Evolutionary conservation across 2,113 vertebrate genomes (phyloP).

Genomic region (Pica pica): DNA sequence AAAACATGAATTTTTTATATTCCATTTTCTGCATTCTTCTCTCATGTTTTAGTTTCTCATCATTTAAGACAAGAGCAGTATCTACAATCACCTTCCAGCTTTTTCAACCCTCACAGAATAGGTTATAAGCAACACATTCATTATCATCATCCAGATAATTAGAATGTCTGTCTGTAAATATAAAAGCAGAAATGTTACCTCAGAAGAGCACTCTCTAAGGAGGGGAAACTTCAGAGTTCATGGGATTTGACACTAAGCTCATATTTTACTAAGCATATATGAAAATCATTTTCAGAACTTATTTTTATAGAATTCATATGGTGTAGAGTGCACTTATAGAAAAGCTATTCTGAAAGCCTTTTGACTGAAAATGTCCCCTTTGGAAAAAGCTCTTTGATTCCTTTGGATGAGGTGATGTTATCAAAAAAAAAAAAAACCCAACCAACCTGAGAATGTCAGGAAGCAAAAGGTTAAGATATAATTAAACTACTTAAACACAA

Average conservation of each 20-base stretch:
- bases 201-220: conserved; percentile 11
- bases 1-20: conserved; percentile 61
- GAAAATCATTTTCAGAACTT: conserved; percentile 12
- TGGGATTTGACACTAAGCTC: conserved; percentile 28
- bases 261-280: conserved; percentile 12
- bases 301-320: background rate
- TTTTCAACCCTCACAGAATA: conserved; percentile 50
- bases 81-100: conserved; percentile 54
- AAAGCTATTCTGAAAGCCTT: background rate
- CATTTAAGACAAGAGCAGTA: conserved; percentile 42
- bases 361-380: background rate
- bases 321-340: background rate
- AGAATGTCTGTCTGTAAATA: conserved; percentile 62
- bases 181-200: conserved; percentile 51
- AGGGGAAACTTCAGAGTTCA: conserved; percentile 1
- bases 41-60: conserved; percentile 39
- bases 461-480: background rate
- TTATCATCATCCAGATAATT: conserved; percentile 65
- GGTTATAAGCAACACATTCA: conserved; percentile 67
- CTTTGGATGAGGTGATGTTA: background rate
- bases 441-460: background rate
- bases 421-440: background rate
- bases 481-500: background rate
- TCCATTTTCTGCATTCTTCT: conserved; percentile 63
- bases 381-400: background rate